Evolutionary conservation across 2,797 vertebrate genomes (phyloP), one percentile per base, ranked within the genome.

Genomic region (Micropoecilia bifurca): DNA sequence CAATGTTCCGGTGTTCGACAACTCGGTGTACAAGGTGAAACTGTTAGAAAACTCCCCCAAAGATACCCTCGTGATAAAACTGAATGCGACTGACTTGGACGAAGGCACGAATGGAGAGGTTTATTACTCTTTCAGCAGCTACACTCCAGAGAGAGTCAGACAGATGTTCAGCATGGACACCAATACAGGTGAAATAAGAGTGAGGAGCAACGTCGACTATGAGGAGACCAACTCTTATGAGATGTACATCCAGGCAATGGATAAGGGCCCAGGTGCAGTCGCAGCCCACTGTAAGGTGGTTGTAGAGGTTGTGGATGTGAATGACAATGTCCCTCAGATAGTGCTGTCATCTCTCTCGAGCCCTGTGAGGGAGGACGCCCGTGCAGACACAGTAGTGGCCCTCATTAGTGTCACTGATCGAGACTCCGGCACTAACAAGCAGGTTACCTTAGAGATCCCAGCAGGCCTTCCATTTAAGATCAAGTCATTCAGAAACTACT

Each of bases 401-500:
- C 94, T 99, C 81, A 97, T 99, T 90, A 99, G 97, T 20, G 97
- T 99, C 73, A 99, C 96, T 0, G 98, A 99, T 89, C 96, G 96
- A 81, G 99, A 99, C 92, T 98, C 98, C 0, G 98, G 98, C 33
- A 84, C 90, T 12, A 99, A 99, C 95, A 97, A 96, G 90, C 96
- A 97, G 89, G 97, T 99, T 91, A 97, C 93, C 84, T 93, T 99
- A 28, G 96, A 96, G 83, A 97, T 99, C 85, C 96, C 96, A 39
- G 93, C 96, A 0, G 95, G 96, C 74, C 95, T 99, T 80, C 98
- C 98, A 5, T 99, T 99, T 89, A 95, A 96, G 79, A 97, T 99
- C 80, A 98, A 98, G 83, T 98, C 98, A 36, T 98, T 98, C 94
- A 97, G 97, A 92, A 99, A 99, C 92, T 99, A 98, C 91, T 99